Base-by-base conservation (phyloP, 2,888 invertebrate genomes). In the Sinohyriopsis cumingii region DNA sequence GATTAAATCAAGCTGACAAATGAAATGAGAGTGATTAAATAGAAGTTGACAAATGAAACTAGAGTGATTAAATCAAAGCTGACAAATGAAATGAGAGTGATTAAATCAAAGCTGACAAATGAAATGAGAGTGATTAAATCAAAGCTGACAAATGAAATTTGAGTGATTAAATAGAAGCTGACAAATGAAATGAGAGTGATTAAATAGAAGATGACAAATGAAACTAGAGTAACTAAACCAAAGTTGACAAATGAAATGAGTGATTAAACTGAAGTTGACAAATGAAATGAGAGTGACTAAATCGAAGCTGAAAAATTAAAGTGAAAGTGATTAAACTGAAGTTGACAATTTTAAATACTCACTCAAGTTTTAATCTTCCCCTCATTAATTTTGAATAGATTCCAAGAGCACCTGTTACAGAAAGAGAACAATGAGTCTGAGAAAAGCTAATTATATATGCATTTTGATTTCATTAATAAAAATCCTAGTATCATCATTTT, bases 341-440 rank as follows among this genome's bases (percentile, higher is more conserved):
- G 55, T 5, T 45, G 6, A 45, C 45, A 25, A 7, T 19, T 53
- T n/a, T 9, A 24, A 56, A 18, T 18, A 73, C 72, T 79, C 75
- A 86, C 86, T 78, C 82, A 24, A 84, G 64, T 78, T 84, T 84
- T 72, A 86, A 80, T 68, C 81, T 79, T 45, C 80, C 82, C 67
- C 74, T 79, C 55, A 81, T 79, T 60, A 84, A 62, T 73, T 80
- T 83, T 71, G 82, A 76, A 72, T 80, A 86, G 57, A 85, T 69
- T 54, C 82, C 81, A 65, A 82, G 72, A 28, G 74, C 67, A 59
- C 86, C 86, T 86, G 75, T 19, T 80, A 77, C 28, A 71, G n/a
- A 65, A 15, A 69, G 55, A 62, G 62, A 57, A 63, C 57, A 20
- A 65, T 45, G 45, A 45, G 1, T 45, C 2, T 2, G 45, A 45